Percentiles rank a stretch among this genome's conserved stretches.
phyloP scores from a whole-genome alignment of 2,797 vertebrate species.

The Chiroxiphia lanceolata region DNA sequence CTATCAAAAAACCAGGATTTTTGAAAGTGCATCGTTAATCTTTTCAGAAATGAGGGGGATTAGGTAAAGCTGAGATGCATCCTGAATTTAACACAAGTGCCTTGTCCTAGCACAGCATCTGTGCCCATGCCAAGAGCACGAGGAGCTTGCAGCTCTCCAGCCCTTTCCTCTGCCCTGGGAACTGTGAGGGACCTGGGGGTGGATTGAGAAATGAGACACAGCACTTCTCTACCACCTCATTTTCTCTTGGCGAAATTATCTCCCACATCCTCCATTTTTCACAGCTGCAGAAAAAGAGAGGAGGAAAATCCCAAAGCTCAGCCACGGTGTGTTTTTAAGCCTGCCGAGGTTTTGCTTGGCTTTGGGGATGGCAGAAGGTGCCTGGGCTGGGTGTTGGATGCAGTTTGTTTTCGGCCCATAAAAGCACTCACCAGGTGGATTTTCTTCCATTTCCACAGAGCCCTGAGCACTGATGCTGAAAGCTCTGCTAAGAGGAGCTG shows the following conservation, averaged over 20 bases:
- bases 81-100: background rate
- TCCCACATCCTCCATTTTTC: background rate
- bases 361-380: background rate
- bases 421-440: constrained; percentile 41
- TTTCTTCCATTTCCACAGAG: constrained; percentile 36
- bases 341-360: background rate
- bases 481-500: constrained; percentile 43
- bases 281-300: fast-evolving
- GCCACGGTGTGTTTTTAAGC: background rate
- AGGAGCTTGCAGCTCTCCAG: background rate
- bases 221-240: background rate
- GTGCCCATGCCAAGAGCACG: fast-evolving
- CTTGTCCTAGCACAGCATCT: fast-evolving
- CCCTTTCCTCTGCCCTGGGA: background rate
- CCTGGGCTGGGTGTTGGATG: background rate
- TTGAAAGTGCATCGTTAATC: background rate
- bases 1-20: background rate
- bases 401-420: constrained; percentile 37
- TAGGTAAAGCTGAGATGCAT: background rate
- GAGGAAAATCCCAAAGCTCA: background rate
- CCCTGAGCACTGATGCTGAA: background rate
- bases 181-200: background rate
- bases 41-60: background rate
- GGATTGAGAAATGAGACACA: background rate
- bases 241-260: background rate